These are phyloP conservation scores for Ptilodon capucinus DNA, from an alignment of 2,888 invertebrate species.

Conservation along the genomic window DNA sequence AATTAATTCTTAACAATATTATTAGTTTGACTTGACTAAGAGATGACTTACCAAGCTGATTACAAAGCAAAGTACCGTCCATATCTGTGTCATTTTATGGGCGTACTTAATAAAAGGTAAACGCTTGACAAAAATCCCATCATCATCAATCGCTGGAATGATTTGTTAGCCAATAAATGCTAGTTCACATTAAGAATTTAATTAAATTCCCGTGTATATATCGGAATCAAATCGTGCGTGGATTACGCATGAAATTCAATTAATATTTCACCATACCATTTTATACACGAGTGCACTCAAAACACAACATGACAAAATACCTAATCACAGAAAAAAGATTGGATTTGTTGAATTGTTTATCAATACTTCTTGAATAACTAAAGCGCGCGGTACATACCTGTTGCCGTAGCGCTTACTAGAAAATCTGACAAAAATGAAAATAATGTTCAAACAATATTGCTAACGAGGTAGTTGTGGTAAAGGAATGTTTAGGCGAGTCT, in stretches of 20 bases:
- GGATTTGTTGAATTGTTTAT: too few species aligned
- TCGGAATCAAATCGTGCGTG: slow-evolving; percentile 44
- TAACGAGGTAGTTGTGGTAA: too few species aligned
- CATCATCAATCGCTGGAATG: slow-evolving; percentile 40
- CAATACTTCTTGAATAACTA: too few species aligned
- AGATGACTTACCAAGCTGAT: slow-evolving; percentile 52
- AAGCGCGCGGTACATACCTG: too few species aligned
- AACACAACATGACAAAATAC: background rate
- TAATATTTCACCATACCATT: slow-evolving; percentile 13
- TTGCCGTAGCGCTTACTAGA: too few species aligned
- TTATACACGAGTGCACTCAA: slow-evolving; percentile 3
- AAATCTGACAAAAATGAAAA: too few species aligned
- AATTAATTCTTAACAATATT: background rate
- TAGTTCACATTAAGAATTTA: slow-evolving; percentile 44
- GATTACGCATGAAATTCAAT: slow-evolving; percentile 30
- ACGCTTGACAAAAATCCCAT: slow-evolving; percentile 40
- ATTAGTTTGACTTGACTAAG: background rate
- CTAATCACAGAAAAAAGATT: background rate
- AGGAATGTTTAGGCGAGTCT: too few species aligned
- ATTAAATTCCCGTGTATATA: slow-evolving; percentile 48
- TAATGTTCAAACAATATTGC: too few species aligned
- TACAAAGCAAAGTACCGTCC: slow-evolving; percentile 44
- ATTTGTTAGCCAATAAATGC: slow-evolving; percentile 52
- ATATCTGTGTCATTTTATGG: slow-evolving; percentile 64
- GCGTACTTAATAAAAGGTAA: slow-evolving; percentile 41